These are phyloP conservation scores for Drepanosiphum platanoidis DNA, from an alignment of 2,888 invertebrate genomes.

Conservation along the genomic window DNA sequence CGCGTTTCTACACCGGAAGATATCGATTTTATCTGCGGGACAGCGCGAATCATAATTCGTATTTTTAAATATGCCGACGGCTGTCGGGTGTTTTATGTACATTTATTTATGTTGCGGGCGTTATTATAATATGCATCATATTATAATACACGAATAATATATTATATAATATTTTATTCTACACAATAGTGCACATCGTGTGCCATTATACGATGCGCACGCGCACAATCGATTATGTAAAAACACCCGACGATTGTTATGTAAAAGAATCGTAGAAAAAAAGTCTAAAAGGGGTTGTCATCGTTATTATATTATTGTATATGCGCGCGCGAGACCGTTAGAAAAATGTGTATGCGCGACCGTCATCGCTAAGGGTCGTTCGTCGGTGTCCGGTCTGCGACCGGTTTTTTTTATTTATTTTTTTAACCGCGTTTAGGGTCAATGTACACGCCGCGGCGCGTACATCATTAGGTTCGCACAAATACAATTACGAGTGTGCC, in stretches of 20 bases:
- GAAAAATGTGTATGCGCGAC: not conserved
- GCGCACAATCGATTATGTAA: not conserved
- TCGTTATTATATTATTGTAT: no score
- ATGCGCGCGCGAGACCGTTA: conserved; percentile 2
- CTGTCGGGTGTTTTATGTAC: not conserved
- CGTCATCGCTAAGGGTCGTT: not conserved
- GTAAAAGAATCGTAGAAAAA: not conserved
- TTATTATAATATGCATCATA: no score
- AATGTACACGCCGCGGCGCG: not conserved
- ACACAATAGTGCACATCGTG: no score
- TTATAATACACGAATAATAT: no score
- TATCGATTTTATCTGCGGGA: no score
- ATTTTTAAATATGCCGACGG: not conserved
- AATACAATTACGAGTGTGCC: not conserved
- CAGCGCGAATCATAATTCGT: not conserved
- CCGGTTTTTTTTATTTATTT: conserved; percentile 19
- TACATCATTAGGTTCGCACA: not conserved
- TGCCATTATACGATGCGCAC: not conserved
- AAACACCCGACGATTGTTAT: not conserved
- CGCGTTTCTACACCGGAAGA: no score
- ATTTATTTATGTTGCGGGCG: no score
- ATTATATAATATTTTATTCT: no score
- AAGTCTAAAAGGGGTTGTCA: conserved; percentile 23
- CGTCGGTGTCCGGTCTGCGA: not conserved
- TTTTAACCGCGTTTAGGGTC: not conserved